Base-by-base conservation (phyloP, 2,797 vertebrate species). In the Peromyscus aztecus region DNA sequence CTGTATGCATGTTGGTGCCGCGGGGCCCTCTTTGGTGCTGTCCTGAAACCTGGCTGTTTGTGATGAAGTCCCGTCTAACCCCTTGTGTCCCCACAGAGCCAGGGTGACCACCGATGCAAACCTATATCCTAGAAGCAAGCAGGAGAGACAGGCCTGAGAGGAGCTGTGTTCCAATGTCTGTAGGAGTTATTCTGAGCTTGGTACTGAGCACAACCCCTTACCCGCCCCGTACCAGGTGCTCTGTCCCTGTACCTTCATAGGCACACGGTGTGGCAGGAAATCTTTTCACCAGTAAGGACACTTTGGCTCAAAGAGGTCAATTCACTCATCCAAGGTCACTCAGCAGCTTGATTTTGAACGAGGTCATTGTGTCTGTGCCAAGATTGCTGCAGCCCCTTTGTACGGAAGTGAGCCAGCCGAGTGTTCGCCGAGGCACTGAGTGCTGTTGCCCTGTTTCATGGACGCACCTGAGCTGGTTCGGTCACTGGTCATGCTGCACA, bases 1-100 rank as follows among this genome's bases (percentile, higher is more conserved):
- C 52, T 24, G 0, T 6, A 3, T 40, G n/a, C 14, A 0, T 19
- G 0, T 3, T 3, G 10, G 6, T 34, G 7, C 27, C 1, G 0
- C 0, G 4, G 71, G 43, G 34, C 43, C 6, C 27, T 55, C 77
- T 0, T 5, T 17, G 40, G 31, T 37, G 0, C n/a, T 34, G 21
- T 71, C 3, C 2, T 12, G 40, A 24, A 21, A 29, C 29, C 89
- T 85, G 43, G 11, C 1, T 29, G 6, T 34, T 63, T 57, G 21
- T 57, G 24, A 83, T 77, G 3, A 9, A 40, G 85, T 40, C 84
- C 88, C 19, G n/a, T 43, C 37, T 67, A 52, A n/a, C 23, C 34
- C 17, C 59, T 81, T 71, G 3, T 27, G 65, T 4, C 9, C 63
- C 63, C 43, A 1, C 1, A 29, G 57, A 23, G 27, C 49, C 63